Conservation (phyloP, 2,113 vertebrate species). For the Collichthys lucidus region DNA sequence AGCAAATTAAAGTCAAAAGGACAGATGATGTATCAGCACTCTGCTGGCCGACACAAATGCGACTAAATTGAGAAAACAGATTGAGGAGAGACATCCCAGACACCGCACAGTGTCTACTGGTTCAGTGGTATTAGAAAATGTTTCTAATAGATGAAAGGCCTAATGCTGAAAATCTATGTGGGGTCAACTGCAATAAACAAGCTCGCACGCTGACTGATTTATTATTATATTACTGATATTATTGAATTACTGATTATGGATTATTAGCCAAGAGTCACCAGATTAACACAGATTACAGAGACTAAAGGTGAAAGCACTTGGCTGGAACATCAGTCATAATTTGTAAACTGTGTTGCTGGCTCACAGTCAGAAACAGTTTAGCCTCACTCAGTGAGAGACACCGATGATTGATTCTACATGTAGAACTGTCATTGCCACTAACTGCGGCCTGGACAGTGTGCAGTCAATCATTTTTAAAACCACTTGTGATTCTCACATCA, state of each 20-base stretch:
- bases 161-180: neutral
- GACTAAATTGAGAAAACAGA: constrained; percentile 1
- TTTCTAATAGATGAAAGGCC: neutral
- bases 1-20: constrained; percentile 38
- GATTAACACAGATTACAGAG: constrained; percentile 44
- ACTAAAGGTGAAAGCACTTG: constrained; percentile 32
- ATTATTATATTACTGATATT: no score
- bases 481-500: neutral
- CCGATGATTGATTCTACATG: constrained; percentile 33
- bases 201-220: neutral
- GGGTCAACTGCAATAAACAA: neutral
- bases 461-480: constrained; percentile 30
- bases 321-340: constrained; percentile 2
- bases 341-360: constrained; percentile 40
- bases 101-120: neutral
- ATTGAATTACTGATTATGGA: neutral
- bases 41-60: neutral
- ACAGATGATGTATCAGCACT: constrained; percentile 21
- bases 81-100: neutral
- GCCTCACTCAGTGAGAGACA: constrained; percentile 28
- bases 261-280: constrained; percentile 5
- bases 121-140: neutral
- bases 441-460: constrained; percentile 3
- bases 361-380: constrained; percentile 34
- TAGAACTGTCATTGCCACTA: neutral